Evolutionary conservation across 2,888 invertebrate genomes (phyloP).

Genomic region (Noctua janthina): DNA sequence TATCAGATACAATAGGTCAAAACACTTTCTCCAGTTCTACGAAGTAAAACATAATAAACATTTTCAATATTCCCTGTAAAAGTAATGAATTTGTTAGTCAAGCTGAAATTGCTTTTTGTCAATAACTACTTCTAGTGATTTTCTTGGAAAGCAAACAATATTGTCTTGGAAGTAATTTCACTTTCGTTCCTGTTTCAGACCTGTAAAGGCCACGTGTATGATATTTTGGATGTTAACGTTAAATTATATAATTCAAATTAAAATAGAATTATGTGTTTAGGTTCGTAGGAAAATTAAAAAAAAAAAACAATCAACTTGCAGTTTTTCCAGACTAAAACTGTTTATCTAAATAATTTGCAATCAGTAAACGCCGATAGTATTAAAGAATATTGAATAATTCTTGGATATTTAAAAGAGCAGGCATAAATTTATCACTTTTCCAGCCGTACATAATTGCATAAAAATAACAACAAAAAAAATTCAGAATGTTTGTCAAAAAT

Average conservation of each 20-base stretch:
- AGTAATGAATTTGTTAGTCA: constrained; percentile 7
- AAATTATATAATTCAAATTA: neutral
- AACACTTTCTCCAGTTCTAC: neutral
- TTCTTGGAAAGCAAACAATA: constrained; percentile 10
- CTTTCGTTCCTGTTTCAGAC: neutral
- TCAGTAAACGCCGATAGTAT: neutral
- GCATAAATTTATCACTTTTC: neutral
- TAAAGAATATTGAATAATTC: neutral
- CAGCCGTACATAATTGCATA: neutral
- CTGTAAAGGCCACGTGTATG: neutral
- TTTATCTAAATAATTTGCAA: neutral
- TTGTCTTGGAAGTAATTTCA: neutral
- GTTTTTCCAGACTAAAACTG: neutral
- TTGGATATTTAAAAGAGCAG: neutral
- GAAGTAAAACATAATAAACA: neutral
- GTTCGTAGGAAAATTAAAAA: neutral
- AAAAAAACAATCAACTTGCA: no score
- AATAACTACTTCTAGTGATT: neutral
- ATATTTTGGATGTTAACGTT: no score
- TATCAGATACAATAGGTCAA: neutral
- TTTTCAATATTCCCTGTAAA: constrained; percentile 12
- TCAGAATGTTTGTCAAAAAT: neutral
- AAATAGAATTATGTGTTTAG: neutral
- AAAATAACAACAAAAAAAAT: neutral
- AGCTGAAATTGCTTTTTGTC: neutral